These are phyloP conservation scores for Lasioglossum baleicum DNA, from an alignment of 1,140 invertebrate species.

Conservation along the genomic window DNA sequence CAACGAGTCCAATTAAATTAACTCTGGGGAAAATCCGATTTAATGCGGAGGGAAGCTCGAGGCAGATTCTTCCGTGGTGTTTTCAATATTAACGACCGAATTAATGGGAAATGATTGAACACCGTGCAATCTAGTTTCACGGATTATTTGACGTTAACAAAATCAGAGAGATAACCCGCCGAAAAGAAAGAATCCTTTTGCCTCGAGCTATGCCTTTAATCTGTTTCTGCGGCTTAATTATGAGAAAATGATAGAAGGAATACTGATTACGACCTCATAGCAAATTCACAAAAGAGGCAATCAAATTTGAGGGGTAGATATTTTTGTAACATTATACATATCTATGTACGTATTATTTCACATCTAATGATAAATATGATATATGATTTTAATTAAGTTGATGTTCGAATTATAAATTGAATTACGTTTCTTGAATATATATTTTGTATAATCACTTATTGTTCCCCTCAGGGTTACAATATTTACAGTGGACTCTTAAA, in stretches of 20 bases:
- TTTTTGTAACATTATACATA: neutral
- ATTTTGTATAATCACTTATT: too few species aligned
- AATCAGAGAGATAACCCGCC: conserved; percentile 3
- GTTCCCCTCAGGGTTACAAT: too few species aligned
- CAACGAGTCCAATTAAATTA: neutral
- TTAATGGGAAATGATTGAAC: conserved; percentile 20
- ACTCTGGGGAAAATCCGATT: neutral
- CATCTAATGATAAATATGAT: too few species aligned
- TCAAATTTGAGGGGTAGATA: neutral
- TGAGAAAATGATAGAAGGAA: neutral
- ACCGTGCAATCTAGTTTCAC: conserved; percentile 4
- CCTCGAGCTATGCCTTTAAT: conserved; percentile 30
- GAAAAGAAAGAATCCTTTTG: conserved; percentile 8
- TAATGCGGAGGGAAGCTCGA: neutral
- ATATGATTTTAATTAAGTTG: too few species aligned
- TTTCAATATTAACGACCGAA: conserved; percentile 16
- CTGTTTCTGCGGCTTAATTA: neutral
- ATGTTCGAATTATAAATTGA: too few species aligned
- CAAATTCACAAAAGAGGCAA: conserved; percentile 27
- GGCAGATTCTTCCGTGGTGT: neutral
- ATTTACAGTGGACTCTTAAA: too few species aligned
- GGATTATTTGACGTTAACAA: conserved; percentile 40
- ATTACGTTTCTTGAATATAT: too few species aligned
- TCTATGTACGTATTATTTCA: neutral
- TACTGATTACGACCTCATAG: conserved; percentile 6